phyloP scores from a whole-genome alignment of 2,113 vertebrate genomes.

The Melanocharis versteri region DNA sequence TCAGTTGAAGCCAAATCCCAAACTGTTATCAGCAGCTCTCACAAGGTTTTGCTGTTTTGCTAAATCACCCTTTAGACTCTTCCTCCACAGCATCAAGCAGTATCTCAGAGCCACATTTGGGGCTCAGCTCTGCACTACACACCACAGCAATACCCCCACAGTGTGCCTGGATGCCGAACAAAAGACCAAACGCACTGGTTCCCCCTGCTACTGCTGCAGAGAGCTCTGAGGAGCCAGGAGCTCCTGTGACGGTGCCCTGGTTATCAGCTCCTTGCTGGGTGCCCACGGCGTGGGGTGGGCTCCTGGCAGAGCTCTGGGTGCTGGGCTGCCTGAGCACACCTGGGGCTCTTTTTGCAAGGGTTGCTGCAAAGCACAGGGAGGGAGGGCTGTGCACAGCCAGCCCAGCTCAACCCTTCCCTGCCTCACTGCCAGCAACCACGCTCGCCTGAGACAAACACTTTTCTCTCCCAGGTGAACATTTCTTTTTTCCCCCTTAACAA shows the following conservation, averaged over 20 bases:
- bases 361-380: not conserved
- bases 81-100: not conserved
- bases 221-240: fast-evolving
- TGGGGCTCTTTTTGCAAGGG: not conserved
- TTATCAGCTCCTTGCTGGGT: not conserved
- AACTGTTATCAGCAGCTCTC: not conserved
- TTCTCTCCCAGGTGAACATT: not conserved
- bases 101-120: not conserved
- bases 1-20: not conserved
- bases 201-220: not conserved
- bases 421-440: not conserved
- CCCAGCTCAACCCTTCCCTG: not conserved
- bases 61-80: not conserved
- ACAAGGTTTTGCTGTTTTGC: not conserved
- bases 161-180: not conserved
- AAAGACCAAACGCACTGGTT: not conserved
- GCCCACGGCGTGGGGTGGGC: fast-evolving
- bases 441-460: not conserved
- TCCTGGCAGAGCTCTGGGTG: not conserved
- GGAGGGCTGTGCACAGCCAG: not conserved
- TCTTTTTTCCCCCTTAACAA: not conserved
- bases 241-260: fast-evolving
- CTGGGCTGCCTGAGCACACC: not conserved
- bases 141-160: not conserved
- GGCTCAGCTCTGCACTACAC: not conserved